Evolutionary conservation across 2,797 vertebrate genomes (phyloP), one percentile per base, ranked within the genome.

Genomic region (Mormyrus proboscirostris): DNA sequence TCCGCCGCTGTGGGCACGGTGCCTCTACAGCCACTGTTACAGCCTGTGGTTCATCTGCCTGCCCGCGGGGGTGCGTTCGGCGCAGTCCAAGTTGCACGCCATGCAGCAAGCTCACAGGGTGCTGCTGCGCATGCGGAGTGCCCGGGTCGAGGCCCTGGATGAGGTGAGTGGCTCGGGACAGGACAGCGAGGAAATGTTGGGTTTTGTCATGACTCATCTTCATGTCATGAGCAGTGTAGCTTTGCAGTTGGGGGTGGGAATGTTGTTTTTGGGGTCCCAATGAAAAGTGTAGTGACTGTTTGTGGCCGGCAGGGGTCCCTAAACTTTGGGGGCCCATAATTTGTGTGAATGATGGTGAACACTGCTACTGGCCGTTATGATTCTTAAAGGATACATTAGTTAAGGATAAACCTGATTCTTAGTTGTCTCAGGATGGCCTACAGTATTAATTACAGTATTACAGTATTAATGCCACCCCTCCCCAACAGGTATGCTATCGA

Each of bases 11-110:
- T 99, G 99, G 99, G 97, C 98, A 5, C 98, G 97, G 84, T 99
- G 97, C 92, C 96, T 99, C 86, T 97, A 97, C 93, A 98, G 98
- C 90, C 97, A 99, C 89, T 98, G 98, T 94, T 99, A 98, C 94
- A 99, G 98, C 92, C 93, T 99, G 2, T 99, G 99, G 99, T 99
- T 99, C 95, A 98, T 99, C 95, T 99, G 98, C 94, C 96, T 99
- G 92, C 98, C 98, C 3, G 97, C 97, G 4, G 96, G 95, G 14
- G 95, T 98, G 88, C 95, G 96, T 87, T 92, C 97, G 90, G 96
- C 97, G 88, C 97, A 97, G 92, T 97, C 96, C 51, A 99, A 99
- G 92, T 95, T 95, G 85, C 95, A 95, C 38, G 97, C 97, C 91
- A 97, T 99, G 94, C 98, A 99, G 91, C 97, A 97, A 92, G 98